Conservation (phyloP, 2,113 vertebrate genomes). For the Labrus mixtus region DNA sequence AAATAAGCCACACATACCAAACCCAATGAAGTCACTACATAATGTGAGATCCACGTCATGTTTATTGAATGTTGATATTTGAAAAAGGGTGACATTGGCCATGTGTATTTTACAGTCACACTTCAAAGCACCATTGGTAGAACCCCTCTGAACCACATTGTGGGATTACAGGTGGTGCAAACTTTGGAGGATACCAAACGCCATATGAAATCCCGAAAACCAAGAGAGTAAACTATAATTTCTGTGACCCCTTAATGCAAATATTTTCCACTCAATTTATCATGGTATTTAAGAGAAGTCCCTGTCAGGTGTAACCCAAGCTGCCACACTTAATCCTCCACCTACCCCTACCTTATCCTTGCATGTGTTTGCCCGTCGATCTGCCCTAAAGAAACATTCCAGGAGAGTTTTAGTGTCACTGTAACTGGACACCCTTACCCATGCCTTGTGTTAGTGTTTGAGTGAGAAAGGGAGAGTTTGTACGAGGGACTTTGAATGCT, state of each 20-base stretch:
- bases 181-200: constrained; percentile 12
- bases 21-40: constrained; percentile 53
- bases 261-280: constrained; percentile 41
- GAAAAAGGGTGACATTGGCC: background rate
- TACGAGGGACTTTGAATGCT: constrained; percentile 34
- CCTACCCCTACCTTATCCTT: constrained; percentile 66
- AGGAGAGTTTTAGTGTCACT: constrained; percentile 53
- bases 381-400: constrained; percentile 78
- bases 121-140: background rate
- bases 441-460: constrained; percentile 15
- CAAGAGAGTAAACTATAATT: constrained; percentile 11
- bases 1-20: constrained; percentile 56
- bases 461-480: constrained; percentile 53
- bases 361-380: constrained; percentile 59
- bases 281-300: constrained; percentile 33
- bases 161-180: background rate
- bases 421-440: constrained; percentile 65
- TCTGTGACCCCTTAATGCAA: constrained; percentile 12
- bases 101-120: too few relatives aligned
- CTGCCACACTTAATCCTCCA: constrained; percentile 56
- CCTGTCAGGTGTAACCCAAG: constrained; percentile 64
- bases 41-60: constrained; percentile 11
- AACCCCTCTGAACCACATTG: background rate
- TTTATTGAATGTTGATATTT: constrained; percentile 25
- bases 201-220: constrained; percentile 2